A percentile compares a stretch with the other conserved stretches of the same genome.
Conservation (phyloP, 2,888 invertebrate species). For the Marasmarcha lunaedactyla region DNA sequence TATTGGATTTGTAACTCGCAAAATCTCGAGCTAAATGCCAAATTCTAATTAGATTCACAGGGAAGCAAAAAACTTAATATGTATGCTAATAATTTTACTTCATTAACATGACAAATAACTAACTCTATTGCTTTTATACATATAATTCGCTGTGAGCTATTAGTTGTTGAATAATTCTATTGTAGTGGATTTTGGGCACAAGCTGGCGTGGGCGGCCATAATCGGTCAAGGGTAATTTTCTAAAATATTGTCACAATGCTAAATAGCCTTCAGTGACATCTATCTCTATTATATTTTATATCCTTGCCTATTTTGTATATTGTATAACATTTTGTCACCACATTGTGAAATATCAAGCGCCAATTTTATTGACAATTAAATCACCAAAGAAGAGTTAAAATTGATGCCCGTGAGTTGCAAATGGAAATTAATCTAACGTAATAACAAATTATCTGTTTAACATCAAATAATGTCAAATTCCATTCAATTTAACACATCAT, state of each 20-base stretch:
- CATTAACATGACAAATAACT: slow-evolving; percentile 36
- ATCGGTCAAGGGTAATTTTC: slow-evolving; percentile 42
- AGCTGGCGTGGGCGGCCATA: slow-evolving; percentile 33
- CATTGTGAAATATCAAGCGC: background rate
- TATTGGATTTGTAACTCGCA: background rate
- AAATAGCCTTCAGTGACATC: slow-evolving; percentile 21
- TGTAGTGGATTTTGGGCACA: too few relatives aligned
- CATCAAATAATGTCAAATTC: slow-evolving; percentile 35
- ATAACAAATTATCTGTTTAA: slow-evolving; percentile 20
- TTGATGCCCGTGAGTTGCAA: background rate
- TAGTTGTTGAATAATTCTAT: too few relatives aligned
- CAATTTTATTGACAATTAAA: background rate
- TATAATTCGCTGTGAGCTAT: too few relatives aligned
- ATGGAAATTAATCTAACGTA: slow-evolving; percentile 9
- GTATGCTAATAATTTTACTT: slow-evolving; percentile 27
- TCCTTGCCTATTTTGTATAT: background rate
- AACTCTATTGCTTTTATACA: background rate
- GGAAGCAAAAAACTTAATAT: slow-evolving; percentile 29
- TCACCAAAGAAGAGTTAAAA: background rate
- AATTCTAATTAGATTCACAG: slow-evolving; percentile 17
- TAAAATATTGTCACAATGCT: slow-evolving; percentile 17
- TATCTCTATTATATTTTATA: background rate
- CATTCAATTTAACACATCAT: slow-evolving; percentile 38
- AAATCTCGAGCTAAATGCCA: slow-evolving; percentile 9
- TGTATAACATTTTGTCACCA: background rate